Base-by-base conservation (phyloP, 2,888 invertebrate species). In the Archips xylosteana region DNA sequence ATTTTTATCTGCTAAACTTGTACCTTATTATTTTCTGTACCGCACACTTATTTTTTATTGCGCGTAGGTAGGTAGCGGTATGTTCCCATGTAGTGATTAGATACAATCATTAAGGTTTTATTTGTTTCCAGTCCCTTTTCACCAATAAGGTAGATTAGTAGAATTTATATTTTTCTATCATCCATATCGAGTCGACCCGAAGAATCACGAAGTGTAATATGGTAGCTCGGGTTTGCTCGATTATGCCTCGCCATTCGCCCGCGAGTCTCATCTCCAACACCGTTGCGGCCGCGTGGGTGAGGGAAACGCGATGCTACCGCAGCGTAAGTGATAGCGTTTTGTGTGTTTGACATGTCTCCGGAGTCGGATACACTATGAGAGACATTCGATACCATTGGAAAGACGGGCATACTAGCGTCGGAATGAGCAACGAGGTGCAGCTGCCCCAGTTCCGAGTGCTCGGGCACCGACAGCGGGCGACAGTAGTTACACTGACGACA, bases 321-420 rank as follows among this genome's bases (percentile, higher is more conserved):
- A 93, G 92, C 93, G 94, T 94, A 93, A 94, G 94, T 94, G 93
- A 94, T 92, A 94, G 93, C 94, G 91, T 94, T 94, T 93, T 94
- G 94, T 94, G 92, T 94, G 92, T 94, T 94, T 94, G 94, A 89
- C 94, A 94, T 95, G 95, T 94, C 94, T 94, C 93, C 94, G 94
- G 95, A 98, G 98, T 98, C 97, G 98, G 98, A 96, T 98, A 98
- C 97, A 98, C 98, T 96, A 98, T 98, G 98, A 97, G 97, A 96
- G 98, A 98, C 96, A 98, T 98, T 96, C 97, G 97, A 95, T 98
- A 98, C 96, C 97, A 97, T 96, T 99, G 98, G 98, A 97, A 97
- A 96, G 96, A 97, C 95, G 98, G 98, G 92, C 96, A 96, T 94
- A 96, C 96, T 95, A 98, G 98, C 95, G 98, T 99, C 95, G 98